A percentile compares a stretch with the other conserved stretches of the same genome.
These are phyloP conservation scores for Leptobrachium ailaonicum DNA, from an alignment of 2,113 vertebrate species.

Conservation along the genomic window DNA sequence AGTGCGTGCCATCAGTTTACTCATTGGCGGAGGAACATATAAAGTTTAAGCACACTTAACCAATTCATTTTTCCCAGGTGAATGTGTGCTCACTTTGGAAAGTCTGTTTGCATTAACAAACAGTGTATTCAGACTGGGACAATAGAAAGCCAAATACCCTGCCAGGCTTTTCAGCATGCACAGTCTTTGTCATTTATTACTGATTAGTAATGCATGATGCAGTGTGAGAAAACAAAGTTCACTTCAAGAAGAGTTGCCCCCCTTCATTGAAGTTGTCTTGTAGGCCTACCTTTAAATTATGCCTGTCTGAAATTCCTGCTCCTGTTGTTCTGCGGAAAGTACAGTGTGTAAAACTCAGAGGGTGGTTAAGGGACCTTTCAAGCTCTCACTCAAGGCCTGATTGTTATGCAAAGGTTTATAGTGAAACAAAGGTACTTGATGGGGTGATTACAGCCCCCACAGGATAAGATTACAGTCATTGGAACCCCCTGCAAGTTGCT, in stretches of 20 bases:
- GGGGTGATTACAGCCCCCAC: constrained; percentile 62
- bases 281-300: constrained; percentile 57
- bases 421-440: constrained; percentile 66
- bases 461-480: constrained; percentile 66
- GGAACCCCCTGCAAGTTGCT: constrained; percentile 68
- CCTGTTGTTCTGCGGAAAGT: constrained; percentile 58
- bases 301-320: constrained; percentile 55
- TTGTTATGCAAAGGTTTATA: constrained; percentile 70
- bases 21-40: constrained; percentile 71
- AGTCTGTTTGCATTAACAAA: constrained; percentile 72
- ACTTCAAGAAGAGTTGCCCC: constrained; percentile 54
- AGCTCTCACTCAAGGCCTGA: constrained; percentile 65
- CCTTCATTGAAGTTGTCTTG: constrained; percentile 54
- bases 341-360: constrained; percentile 53
- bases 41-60: constrained; percentile 72
- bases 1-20: constrained; percentile 65
- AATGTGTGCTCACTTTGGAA: constrained; percentile 69
- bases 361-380: constrained; percentile 63
- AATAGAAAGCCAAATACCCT: constrained; percentile 73
- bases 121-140: constrained; percentile 70
- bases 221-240: constrained; percentile 57
- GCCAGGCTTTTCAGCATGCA: constrained; percentile 68
- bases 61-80: constrained; percentile 72
- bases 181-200: constrained; percentile 64
- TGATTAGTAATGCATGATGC: constrained; percentile 66